These are phyloP conservation scores for Aplodontia rufa DNA, from an alignment of 2,113 vertebrate species.

Conservation along the genomic window DNA sequence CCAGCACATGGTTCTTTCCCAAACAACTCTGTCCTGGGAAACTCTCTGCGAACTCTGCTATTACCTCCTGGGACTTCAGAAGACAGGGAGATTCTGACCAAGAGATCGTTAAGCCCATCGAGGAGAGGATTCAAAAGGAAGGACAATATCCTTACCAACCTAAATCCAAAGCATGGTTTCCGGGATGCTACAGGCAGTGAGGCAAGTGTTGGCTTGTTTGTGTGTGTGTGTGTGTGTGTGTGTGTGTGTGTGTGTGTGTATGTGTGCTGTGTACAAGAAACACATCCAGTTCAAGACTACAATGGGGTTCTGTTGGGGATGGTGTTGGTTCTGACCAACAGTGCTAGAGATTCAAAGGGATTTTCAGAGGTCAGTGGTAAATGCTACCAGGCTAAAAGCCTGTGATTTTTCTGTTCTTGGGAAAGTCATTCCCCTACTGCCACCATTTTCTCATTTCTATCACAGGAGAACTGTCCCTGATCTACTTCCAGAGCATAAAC, in stretches of 20 bases:
- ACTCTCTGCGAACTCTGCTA: constrained; percentile 33
- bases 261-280: constrained; percentile 39
- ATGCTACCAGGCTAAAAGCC: constrained; percentile 1
- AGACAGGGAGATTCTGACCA: constrained; percentile 62
- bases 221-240: constrained; percentile 59
- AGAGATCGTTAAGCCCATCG: constrained; percentile 64
- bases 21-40: constrained; percentile 49
- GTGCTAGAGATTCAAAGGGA: not conserved
- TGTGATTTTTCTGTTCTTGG: constrained; percentile 12
- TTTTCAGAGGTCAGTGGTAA: constrained; percentile 37
- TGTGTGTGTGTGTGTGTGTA: constrained; percentile 64
- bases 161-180: constrained; percentile 62
- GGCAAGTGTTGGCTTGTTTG: constrained; percentile 75
- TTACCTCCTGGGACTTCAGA: constrained; percentile 71
- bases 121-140: constrained; percentile 68
- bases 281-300: not conserved
- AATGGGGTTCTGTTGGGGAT: not conserved
- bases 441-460: constrained; percentile 4
- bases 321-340: not conserved
- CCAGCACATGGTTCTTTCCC: constrained; percentile 61
- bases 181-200: constrained; percentile 64
- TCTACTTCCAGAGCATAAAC: constrained; percentile 37
- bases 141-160: constrained; percentile 46
- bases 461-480: not conserved
- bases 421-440: not conserved